Base-by-base conservation (phyloP, 1,140 invertebrate genomes). In the Acyrthosiphon pisum region DNA sequence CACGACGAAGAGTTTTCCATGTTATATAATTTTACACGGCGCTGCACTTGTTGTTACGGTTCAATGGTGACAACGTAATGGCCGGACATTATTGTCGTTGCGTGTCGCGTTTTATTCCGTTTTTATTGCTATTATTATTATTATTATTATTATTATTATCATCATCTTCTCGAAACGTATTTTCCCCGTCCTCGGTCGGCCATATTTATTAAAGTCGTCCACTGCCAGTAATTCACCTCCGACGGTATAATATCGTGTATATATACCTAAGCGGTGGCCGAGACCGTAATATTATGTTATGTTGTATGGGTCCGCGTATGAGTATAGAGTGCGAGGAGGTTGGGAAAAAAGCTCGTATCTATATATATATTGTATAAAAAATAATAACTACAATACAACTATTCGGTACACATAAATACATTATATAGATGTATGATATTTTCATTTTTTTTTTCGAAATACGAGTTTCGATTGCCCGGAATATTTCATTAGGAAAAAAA, bases 41-140 rank as follows among this genome's bases (percentile, higher is more conserved):
- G 56, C 91, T 48, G 91, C 76, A 83, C 81, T 93, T 84, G 91
- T 84, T 84, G 60, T 91, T 91, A 93, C 91, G 91, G 81, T 93
- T 93, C 76, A 86, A 93, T 41, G 91, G 76, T 53, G 91, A 86
- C 81, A 86, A 93, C 81, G 91, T 84, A 86, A 93, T 41, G 91
- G 81, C 91, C 81, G 91, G 81, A 93, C 91, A 84, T 93, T 93
- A 93, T 86, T 84, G 91, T 93, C 91, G 81, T 93, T 84, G 91
- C 91, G 91, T 56, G 91, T 84, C 91, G 91, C 46, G n/a, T 93
- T 83, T 84, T 93, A 84, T 86, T 84, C 91, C 30, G 46, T 86
- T 93, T 84, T 93, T 93, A 84, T 93, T 56, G 76, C 76, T 53
- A 53, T 56, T 48, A 83, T 86, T 93, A 60, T 93, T 84, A 91